Evolutionary conservation across 92 coral and sea anemone species (phyloP).

Genomic region (Bergia puertoricense): DNA sequence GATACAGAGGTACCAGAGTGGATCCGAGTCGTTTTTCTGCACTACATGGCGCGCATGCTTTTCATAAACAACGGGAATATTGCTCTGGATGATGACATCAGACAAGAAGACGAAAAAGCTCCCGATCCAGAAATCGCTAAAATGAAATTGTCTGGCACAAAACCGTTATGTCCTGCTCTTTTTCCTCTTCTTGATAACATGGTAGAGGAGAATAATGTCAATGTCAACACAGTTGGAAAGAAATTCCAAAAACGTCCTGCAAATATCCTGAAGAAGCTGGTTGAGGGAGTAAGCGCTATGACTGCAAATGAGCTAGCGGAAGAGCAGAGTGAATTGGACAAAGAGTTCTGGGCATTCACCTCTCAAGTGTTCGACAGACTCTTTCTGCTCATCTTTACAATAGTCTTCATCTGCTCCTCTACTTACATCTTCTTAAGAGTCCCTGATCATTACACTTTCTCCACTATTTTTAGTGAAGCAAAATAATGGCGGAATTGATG

Average conservation of each 20-base stretch:
- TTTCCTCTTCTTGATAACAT: slow-evolving; percentile 33
- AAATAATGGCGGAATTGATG: not conserved
- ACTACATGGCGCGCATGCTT: slow-evolving; percentile 78
- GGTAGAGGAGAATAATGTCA: slow-evolving; percentile 20
- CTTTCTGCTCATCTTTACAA: slow-evolving; percentile 58
- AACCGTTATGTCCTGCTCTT: slow-evolving; percentile 43
- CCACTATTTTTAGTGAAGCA: slow-evolving; percentile 22
- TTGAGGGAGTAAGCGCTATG: slow-evolving; percentile 70
- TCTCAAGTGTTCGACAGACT: slow-evolving; percentile 81
- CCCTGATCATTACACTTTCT: slow-evolving; percentile 74
- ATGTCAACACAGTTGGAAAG: slow-evolving; percentile 33
- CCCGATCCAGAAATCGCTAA: slow-evolving; percentile 35
- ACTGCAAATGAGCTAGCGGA: slow-evolving; percentile 42
- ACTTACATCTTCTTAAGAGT: slow-evolving; percentile 74
- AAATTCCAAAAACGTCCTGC: slow-evolving; percentile 41
- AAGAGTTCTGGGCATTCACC: slow-evolving; percentile 82
- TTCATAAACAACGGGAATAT: slow-evolving; percentile 77
- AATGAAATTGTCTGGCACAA: slow-evolving; percentile 56
- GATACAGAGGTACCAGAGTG: slow-evolving; percentile 76
- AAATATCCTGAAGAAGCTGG: slow-evolving; percentile 34
- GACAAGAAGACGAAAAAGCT: slow-evolving; percentile 27
- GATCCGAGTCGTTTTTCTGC: slow-evolving; percentile 78
- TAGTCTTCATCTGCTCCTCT: slow-evolving; percentile 72
- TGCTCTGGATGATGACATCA: slow-evolving; percentile 33
- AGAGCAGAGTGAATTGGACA: slow-evolving; percentile 50